A percentile compares a stretch with the other conserved stretches of the same genome.
Conservation (phyloP, 2,888 invertebrate genomes). For the Leucophenga maculata region DNA sequence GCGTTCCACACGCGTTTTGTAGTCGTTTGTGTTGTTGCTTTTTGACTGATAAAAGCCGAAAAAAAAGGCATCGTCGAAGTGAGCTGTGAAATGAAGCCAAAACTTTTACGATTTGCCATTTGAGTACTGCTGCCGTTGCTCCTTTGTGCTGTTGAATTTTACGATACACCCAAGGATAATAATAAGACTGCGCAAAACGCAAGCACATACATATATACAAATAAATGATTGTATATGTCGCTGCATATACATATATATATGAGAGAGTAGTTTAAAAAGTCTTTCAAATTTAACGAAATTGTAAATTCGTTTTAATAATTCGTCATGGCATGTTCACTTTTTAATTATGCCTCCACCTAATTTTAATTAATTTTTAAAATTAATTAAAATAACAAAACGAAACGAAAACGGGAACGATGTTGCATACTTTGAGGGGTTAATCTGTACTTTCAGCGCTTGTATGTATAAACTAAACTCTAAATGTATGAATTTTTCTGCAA, state of each 20-base stretch:
- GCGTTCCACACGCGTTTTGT: slow-evolving; percentile 35
- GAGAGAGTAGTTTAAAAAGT: neutral
- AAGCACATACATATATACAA: neutral
- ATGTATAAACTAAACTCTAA: no score
- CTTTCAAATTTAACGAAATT: no score
- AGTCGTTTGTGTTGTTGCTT: no score
- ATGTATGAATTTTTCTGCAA: no score
- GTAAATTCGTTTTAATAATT: no score
- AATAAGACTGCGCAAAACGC: neutral
- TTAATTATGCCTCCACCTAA: no score
- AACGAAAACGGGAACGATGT: no score
- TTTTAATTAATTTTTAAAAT: no score
- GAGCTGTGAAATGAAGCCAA: neutral
- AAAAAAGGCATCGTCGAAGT: neutral
- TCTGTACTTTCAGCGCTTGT: no score
- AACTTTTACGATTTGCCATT: neutral
- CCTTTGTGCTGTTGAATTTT: slow-evolving; percentile 45
- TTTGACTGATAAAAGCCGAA: neutral
- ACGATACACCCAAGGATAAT: slow-evolving; percentile 40
- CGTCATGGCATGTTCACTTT: no score
- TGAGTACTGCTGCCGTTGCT: neutral
- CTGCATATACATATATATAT: neutral
- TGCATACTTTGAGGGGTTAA: no score
- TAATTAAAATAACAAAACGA: no score
- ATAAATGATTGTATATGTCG: neutral